These are phyloP conservation scores for Circaetus cinerascens DNA, from an alignment of 2,113 vertebrate genomes.

Conservation along the genomic window DNA sequence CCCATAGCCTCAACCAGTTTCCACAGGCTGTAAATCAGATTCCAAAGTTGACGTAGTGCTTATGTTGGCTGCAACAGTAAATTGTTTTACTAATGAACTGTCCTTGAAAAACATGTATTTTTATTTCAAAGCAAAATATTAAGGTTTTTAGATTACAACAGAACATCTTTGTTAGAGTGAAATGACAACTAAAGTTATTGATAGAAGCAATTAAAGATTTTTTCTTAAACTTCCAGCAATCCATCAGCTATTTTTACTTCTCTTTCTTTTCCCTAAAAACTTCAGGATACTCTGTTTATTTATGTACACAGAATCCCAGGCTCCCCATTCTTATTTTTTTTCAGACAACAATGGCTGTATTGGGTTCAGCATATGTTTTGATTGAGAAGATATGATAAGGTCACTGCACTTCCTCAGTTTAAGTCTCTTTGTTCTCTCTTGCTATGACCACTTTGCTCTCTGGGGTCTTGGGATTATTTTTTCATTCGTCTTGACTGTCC, in stretches of 20 bases:
- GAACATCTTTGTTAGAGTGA: background rate
- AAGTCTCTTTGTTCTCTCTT: background rate
- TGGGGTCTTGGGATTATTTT: background rate
- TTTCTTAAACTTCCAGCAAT: background rate
- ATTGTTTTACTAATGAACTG: background rate
- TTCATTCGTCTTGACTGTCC: background rate
- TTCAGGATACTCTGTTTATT: background rate
- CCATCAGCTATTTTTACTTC: background rate
- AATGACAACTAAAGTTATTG: background rate
- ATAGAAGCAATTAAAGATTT: background rate
- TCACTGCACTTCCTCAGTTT: background rate
- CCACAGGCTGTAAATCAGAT: background rate
- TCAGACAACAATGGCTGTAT: background rate
- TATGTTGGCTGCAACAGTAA: background rate
- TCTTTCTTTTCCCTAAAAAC: background rate
- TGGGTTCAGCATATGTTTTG: background rate
- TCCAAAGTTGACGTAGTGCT: background rate
- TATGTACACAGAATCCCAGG: background rate
- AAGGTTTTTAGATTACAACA: background rate
- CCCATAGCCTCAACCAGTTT: background rate
- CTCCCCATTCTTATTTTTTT: background rate
- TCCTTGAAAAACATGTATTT: background rate
- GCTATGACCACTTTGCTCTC: background rate
- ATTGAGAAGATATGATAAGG: background rate
- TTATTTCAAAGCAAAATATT: background rate